Evolutionary conservation across 1,140 invertebrate genomes (phyloP).

Genomic region (Achroia grisella): DNA sequence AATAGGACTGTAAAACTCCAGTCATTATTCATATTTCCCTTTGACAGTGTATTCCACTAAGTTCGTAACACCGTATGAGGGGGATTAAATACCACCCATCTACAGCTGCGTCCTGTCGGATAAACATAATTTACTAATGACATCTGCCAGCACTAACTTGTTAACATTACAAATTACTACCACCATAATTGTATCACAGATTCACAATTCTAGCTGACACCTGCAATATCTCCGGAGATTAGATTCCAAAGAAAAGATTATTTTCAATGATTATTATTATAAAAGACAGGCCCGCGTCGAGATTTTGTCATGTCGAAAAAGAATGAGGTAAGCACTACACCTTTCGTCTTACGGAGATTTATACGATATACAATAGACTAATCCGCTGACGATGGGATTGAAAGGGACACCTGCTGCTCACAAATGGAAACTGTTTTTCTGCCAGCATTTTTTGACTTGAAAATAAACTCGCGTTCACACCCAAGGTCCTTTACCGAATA

Average conservation of each 20-base stretch:
- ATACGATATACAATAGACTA: slow-evolving; percentile 51
- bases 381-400: slow-evolving; percentile 58
- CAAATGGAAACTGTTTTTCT: slow-evolving; percentile 50
- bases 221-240: slow-evolving; percentile 15
- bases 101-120: slow-evolving; percentile 52
- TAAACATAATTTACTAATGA: slow-evolving; percentile 59
- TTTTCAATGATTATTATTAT: slow-evolving; percentile 20
- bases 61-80: slow-evolving; percentile 34
- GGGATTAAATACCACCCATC: slow-evolving; percentile 43
- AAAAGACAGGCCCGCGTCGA: slow-evolving; percentile 9
- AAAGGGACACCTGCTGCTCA: slow-evolving; percentile 57
- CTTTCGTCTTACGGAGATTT: slow-evolving; percentile 37
- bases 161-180: slow-evolving; percentile 35
- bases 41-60: slow-evolving; percentile 34
- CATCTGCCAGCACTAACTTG: slow-evolving; percentile 44
- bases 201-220: slow-evolving; percentile 10
- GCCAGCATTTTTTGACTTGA: slow-evolving; percentile 19
- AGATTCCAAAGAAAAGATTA: slow-evolving; percentile 7
- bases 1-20: slow-evolving; percentile 14
- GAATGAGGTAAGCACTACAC: slow-evolving; percentile 34
- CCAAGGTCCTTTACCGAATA: not conserved
- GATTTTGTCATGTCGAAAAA: slow-evolving; percentile 21
- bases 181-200: slow-evolving; percentile 17
- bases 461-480: slow-evolving; percentile 8
- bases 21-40: slow-evolving; percentile 55